phyloP scores from a whole-genome alignment of 2,113 vertebrate species.

The Setophaga coronata region DNA sequence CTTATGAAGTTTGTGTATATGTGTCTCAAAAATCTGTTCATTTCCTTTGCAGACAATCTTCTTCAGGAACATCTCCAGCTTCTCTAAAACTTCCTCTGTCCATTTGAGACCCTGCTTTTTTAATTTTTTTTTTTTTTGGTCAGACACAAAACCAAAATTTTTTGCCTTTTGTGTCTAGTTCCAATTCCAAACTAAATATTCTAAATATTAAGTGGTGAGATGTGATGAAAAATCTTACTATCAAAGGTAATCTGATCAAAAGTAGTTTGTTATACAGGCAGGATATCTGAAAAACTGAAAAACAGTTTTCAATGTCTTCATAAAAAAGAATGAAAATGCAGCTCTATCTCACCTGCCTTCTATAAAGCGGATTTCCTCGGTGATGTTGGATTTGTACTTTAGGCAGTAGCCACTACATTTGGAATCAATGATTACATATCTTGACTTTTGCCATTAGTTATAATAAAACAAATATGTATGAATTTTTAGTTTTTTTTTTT shows the following conservation, averaged over 20 bases:
- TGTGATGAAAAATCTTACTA: background rate
- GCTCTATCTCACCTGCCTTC: background rate
- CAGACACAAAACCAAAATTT: background rate
- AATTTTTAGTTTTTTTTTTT: background rate
- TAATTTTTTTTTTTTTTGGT: rapidly evolving
- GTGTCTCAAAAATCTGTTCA: background rate
- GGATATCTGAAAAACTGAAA: background rate
- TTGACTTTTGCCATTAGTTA: constrained; percentile 52
- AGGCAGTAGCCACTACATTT: constrained; percentile 52
- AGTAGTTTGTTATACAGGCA: background rate
- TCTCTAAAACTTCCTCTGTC: background rate
- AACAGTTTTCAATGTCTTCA: background rate
- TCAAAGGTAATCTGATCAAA: background rate
- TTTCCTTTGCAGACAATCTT: background rate
- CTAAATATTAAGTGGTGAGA: background rate
- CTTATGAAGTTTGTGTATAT: background rate
- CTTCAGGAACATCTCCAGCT: background rate
- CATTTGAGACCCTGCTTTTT: background rate
- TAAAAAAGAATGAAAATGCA: background rate
- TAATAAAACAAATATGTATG: constrained; percentile 50
- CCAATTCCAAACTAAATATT: background rate
- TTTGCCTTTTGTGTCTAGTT: background rate
- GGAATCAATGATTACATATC: constrained; percentile 29
- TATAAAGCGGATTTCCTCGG: background rate
- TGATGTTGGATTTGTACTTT: background rate